Conservation (phyloP, 2,113 vertebrate species). For the Paralichthys olivaceus region DNA sequence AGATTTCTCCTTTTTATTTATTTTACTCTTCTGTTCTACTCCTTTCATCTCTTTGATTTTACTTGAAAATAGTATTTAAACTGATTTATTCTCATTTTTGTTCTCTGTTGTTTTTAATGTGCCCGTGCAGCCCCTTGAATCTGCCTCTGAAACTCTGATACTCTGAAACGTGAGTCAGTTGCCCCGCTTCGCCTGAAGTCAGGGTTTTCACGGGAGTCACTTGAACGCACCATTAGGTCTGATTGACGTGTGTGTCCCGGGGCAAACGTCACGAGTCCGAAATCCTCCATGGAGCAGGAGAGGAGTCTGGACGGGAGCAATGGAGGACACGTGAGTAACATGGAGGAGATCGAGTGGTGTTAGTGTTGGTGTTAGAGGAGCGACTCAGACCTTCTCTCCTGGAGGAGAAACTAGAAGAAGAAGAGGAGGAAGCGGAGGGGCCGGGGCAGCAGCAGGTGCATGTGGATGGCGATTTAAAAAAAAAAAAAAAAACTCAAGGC, state of each 20-base stretch:
- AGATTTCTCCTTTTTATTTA: too few relatives aligned
- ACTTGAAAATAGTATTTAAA: too few relatives aligned
- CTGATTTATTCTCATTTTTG: too few relatives aligned
- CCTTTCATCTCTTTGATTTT: too few relatives aligned
- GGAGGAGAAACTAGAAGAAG: neutral
- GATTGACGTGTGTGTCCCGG: constrained; percentile 66
- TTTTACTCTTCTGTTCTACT: too few relatives aligned
- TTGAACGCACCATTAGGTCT: constrained; percentile 63
- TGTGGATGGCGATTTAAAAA: constrained; percentile 48
- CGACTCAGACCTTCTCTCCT: neutral
- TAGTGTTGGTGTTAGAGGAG: neutral
- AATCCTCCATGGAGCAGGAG: constrained; percentile 28
- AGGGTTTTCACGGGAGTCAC: constrained; percentile 25
- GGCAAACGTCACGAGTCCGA: constrained; percentile 35
- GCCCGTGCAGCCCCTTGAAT: too few relatives aligned
- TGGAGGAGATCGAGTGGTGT: neutral
- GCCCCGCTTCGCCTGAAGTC: neutral
- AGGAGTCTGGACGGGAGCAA: neutral
- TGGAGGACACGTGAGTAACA: neutral
- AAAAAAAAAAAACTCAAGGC: constrained; percentile 24
- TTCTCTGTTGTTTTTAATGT: too few relatives aligned
- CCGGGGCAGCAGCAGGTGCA: constrained; percentile 65
- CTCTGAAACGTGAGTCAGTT: neutral
- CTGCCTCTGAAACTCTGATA: too few relatives aligned
- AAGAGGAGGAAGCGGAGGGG: neutral